Percentiles rank a stretch among this genome's conserved stretches.
Conservation (phyloP, 2,888 invertebrate genomes). For the Ophioninae sp. region DNA sequence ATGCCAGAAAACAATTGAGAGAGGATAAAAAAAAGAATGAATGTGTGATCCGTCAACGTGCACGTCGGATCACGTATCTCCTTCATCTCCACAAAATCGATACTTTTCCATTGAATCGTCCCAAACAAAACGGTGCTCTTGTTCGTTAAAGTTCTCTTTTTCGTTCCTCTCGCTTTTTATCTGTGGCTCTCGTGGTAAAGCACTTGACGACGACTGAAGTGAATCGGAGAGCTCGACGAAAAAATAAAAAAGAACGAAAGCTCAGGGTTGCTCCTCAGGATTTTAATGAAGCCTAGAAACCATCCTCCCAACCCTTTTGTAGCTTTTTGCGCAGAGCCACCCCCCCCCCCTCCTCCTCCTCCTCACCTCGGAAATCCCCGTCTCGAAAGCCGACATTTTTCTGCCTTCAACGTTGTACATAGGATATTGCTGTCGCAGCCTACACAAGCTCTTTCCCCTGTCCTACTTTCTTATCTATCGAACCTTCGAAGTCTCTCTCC, state of each 20-base stretch:
- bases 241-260: slow-evolving; percentile 22
- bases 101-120: slow-evolving; percentile 32
- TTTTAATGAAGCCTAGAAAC: slow-evolving; percentile 64
- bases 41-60: not conserved
- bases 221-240: slow-evolving; percentile 22
- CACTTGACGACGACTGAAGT: slow-evolving; percentile 52
- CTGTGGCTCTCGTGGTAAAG: slow-evolving; percentile 21
- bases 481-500: slow-evolving; percentile 59
- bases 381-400: not conserved
- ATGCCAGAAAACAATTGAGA: no score
- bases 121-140: slow-evolving; percentile 17
- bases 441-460: slow-evolving; percentile 52
- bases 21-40: not conserved
- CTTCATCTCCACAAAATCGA: slow-evolving; percentile 22
- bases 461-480: slow-evolving; percentile 65
- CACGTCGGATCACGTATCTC: slow-evolving; percentile 20
- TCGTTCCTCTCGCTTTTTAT: slow-evolving; percentile 6
- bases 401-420: slow-evolving; percentile 9
- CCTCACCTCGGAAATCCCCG: no score
- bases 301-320: slow-evolving; percentile 37
- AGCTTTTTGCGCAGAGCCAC: slow-evolving; percentile 45
- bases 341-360: slow-evolving; percentile 23
- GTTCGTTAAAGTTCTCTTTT: slow-evolving; percentile 12
- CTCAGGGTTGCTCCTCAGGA: slow-evolving; percentile 54
- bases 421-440: slow-evolving; percentile 46